Evolutionary conservation across 2,888 invertebrate genomes (phyloP).

Genomic region (Apodemia hepburni): DNA sequence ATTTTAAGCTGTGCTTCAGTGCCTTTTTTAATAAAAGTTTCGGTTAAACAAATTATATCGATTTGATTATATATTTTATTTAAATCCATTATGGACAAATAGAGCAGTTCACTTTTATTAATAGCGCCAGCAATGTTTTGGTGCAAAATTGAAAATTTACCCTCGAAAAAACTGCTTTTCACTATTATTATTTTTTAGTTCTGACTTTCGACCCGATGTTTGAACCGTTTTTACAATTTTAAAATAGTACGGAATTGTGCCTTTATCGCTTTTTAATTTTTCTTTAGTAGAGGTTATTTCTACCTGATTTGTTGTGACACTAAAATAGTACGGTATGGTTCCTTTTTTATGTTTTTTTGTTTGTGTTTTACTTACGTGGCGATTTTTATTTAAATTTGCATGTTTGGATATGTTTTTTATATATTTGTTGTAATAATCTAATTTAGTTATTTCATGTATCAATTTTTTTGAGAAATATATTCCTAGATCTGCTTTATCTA

Average conservation of each 20-base stretch:
- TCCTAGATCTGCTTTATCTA: neutral
- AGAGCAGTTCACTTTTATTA: constrained; percentile 16
- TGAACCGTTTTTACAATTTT: neutral
- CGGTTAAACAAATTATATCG: constrained; percentile 23
- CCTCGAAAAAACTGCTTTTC: constrained; percentile 18
- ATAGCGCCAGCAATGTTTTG: constrained; percentile 25
- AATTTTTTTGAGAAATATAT: neutral
- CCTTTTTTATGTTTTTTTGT: neutral
- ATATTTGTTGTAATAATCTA: neutral
- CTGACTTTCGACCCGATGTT: neutral
- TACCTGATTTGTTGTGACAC: neutral
- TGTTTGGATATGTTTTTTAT: neutral
- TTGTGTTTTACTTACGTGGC: neutral
- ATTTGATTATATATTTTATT: constrained; percentile 3
- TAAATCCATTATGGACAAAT: constrained; percentile 16
- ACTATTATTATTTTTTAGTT: neutral
- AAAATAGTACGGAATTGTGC: neutral
- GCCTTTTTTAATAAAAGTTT: constrained; percentile 20
- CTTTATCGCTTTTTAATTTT: neutral
- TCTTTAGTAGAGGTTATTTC: neutral
- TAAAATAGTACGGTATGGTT: constrained; percentile 4
- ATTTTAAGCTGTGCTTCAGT: neutral
- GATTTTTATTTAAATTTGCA: neutral
- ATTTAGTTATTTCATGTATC: constrained; percentile 2
- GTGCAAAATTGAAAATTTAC: constrained; percentile 19